phyloP scores from a whole-genome alignment of 2,113 vertebrate species.

The Alaudala cheleensis region DNA sequence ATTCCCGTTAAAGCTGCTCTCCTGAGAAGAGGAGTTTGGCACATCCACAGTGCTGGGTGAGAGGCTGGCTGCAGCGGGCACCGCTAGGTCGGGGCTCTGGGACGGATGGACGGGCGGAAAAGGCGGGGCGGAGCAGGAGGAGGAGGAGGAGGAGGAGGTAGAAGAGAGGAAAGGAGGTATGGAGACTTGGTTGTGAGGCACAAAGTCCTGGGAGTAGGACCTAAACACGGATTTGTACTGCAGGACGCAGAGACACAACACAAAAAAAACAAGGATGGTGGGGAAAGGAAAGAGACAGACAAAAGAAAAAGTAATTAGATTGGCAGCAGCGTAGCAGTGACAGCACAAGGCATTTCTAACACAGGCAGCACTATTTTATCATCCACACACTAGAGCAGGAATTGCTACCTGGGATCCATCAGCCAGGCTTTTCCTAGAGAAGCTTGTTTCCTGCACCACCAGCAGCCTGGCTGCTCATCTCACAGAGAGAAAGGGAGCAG shows the following conservation, averaged over 20 bases:
- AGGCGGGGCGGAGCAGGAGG: conserved; percentile 81
- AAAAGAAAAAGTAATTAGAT: conserved; percentile 78
- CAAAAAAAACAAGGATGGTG: background rate
- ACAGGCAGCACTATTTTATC: background rate
- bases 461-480: background rate
- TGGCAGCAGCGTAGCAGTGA: background rate
- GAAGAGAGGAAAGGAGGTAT: conserved; percentile 79
- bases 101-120: conserved; percentile 76
- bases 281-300: conserved; percentile 65
- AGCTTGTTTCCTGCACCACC: background rate
- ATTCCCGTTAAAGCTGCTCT: conserved; percentile 85
- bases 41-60: conserved; percentile 82
- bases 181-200: conserved; percentile 78
- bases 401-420: background rate
- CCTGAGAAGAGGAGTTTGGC: conserved; percentile 85
- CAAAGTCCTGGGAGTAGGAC: conserved; percentile 85
- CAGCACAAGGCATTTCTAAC: conserved; percentile 10
- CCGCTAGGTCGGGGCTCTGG: conserved; percentile 85
- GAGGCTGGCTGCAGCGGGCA: conserved; percentile 77
- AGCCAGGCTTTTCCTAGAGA: background rate
- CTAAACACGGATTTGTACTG: conserved; percentile 85
- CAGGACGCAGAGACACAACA: conserved; percentile 25
- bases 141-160: conserved; percentile 60
- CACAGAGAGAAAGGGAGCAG: background rate
- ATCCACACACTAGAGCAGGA: background rate